Evolutionary conservation across 1,140 invertebrate genomes (phyloP), one percentile per base, ranked within the genome.

Genomic region (Delia radicum): DNA sequence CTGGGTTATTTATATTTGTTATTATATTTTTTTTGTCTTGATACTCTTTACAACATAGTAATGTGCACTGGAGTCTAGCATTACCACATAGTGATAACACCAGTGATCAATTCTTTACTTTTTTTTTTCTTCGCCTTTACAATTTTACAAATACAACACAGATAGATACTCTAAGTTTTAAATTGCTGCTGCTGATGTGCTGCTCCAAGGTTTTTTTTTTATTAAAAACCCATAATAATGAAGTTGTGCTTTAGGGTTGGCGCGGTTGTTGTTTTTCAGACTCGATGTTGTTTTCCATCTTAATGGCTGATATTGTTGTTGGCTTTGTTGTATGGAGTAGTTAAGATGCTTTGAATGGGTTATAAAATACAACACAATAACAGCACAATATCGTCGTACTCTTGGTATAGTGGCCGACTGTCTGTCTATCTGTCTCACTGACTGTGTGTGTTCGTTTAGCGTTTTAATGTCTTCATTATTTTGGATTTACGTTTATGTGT

Each of bases 401-500:
- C 6, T 18, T 28, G 7, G 21, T 63, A 7, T 63, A 18, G 21
- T 33, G 37, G n/a, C 21, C 69, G 33, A 33, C 33, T 72, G 28
- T 72, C 69, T 72, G 69, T 72, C 69, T 72, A 37, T 72, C 28
- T 37, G 69, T 72, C 69, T 72, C 13, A n/a, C 69, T 42, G 31
- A 4, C 69, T 26, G 37, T 72, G 21, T 33, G 69, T 72, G 27
- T 55, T 55, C 48, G 48, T 55, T 55, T 55, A 55, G 48, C 48
- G 48, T 55, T 55, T 55, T 55, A 55, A 55, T 55, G 48, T 55
- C 48, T 55, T 55, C 65, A 69, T 69, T 69, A 69, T 69, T 69
- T 73, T 73, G 26, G 72, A 73, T 73, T 61, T 48, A 48, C 72
- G 72, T 61, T 48, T 73, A 55, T 37, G 65, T 69, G 65, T 69